Evolutionary conservation across 2,888 invertebrate species (phyloP), one percentile per base, ranked within the genome.

Genomic region (Drosophila prostipennis): DNA sequence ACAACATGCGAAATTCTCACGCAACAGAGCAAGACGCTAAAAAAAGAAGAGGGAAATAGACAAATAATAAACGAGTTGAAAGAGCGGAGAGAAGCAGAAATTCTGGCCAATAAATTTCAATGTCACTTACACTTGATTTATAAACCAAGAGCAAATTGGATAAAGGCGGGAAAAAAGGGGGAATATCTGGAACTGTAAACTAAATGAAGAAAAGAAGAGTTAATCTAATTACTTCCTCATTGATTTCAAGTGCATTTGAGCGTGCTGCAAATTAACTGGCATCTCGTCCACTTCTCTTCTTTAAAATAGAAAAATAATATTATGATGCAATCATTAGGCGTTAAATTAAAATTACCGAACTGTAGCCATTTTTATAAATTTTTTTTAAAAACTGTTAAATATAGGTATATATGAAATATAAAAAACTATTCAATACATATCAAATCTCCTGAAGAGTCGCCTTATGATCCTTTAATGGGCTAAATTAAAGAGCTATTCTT

Each of bases 121-220:
- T 89, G 87, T 85, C 87, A 80, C 89, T 89, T 80, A 80, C 80
- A 79, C 73, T 87, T 89, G 79, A 87, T 89, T 87, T 89, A 88
- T 79, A 78, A 61, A 71, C 72, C 67, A 49, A 59, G 42, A 63
- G 52, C 54, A 45, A 48, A 48, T 40, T 45, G 39, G 45, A 52
- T 45, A 40, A 36, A 46, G 46, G 14, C 19, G 68, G 7, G 11
- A 26, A n/a, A 13, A 8, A 32, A 14, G 36, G 26, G 26, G 37
- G 51, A 37, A 37, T 46, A 19, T 29, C 32, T n/a, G 40, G 40
- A 58, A 64, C 67, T 52, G 61, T 64, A 64, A 65, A 65, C 29
- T 29, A 58, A 58, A 19, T 16, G 29, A 39, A 26, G 36, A 48
- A 52, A 23, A 59, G n/a, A 34, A 45, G 29, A 82, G 65, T 43